Conservation (phyloP, 2,888 invertebrate genomes). For the Eupithecia insigniata region DNA sequence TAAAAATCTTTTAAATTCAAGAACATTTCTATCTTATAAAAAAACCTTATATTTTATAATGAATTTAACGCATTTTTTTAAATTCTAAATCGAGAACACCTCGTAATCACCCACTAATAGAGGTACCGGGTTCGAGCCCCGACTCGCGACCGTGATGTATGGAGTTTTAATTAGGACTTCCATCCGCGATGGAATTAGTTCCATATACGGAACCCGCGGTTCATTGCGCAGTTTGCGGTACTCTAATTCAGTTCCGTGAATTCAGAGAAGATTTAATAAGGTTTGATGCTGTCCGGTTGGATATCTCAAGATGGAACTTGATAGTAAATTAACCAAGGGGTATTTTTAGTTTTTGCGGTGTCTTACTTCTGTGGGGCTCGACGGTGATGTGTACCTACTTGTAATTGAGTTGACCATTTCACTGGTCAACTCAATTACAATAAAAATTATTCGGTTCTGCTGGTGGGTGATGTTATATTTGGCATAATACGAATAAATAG, state of each 20-base stretch:
- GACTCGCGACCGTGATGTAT: slow-evolving; percentile 69
- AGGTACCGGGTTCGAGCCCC: slow-evolving; percentile 58
- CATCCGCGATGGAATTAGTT: slow-evolving; percentile 47
- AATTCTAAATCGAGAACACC: slow-evolving; percentile 36
- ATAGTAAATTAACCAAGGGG: background rate
- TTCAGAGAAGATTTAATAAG: slow-evolving; percentile 16
- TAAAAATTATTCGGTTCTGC: background rate
- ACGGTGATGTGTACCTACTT: background rate
- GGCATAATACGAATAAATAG: too few species aligned
- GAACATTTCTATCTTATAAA: background rate
- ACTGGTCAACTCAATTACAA: background rate
- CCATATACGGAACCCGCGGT: slow-evolving; percentile 1
- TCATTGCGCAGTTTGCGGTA: slow-evolving; percentile 11
- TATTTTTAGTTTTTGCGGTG: background rate
- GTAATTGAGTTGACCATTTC: too few species aligned
- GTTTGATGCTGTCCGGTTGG: slow-evolving; percentile 25
- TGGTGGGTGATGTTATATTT: too few species aligned
- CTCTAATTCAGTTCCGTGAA: slow-evolving; percentile 9
- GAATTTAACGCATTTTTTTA: background rate
- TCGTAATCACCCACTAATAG: slow-evolving; percentile 56
- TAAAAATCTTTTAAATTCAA: too few species aligned
- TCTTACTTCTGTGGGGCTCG: background rate
- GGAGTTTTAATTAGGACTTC: slow-evolving; percentile 81
- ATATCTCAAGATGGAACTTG: slow-evolving; percentile 22
- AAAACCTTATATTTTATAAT: background rate